phyloP scores from a whole-genome alignment of 2,888 invertebrate genomes.

The Onthophagus sagittarius region DNA sequence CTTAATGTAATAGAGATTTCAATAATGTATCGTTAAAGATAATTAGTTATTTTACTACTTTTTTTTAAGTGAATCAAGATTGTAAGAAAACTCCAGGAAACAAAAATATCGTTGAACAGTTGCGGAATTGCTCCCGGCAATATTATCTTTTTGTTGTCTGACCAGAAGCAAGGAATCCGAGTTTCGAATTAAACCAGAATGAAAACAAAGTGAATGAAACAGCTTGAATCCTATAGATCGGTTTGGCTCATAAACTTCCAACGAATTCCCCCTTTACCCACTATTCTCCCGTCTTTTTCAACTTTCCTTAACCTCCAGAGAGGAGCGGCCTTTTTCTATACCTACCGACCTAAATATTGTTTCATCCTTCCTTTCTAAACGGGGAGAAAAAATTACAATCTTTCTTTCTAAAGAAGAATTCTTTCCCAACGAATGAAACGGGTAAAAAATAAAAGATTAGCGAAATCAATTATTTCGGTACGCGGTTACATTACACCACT shows the following conservation, averaged over 20 bases:
- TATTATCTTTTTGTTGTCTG: not conserved
- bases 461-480: not conserved
- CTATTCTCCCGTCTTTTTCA: not conserved
- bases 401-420: too few relatives aligned
- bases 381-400: too few relatives aligned
- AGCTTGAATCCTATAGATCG: not conserved
- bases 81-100: not conserved
- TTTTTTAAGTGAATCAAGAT: too few relatives aligned
- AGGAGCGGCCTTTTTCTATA: not conserved
- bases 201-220: not conserved
- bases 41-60: too few relatives aligned
- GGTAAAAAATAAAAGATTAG: not conserved
- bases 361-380: not conserved
- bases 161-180: not conserved
- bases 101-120: not conserved
- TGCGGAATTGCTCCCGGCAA: not conserved
- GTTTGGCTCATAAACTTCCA: not conserved
- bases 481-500: not conserved
- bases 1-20: too few relatives aligned
- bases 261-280: not conserved
- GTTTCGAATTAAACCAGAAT: not conserved
- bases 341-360: not conserved
- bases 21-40: too few relatives aligned
- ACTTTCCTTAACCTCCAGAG: not conserved
- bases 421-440: not conserved